Evolutionary conservation across 2,113 vertebrate genomes (phyloP).

Genomic region (Anser brachyrhynchus): DNA sequence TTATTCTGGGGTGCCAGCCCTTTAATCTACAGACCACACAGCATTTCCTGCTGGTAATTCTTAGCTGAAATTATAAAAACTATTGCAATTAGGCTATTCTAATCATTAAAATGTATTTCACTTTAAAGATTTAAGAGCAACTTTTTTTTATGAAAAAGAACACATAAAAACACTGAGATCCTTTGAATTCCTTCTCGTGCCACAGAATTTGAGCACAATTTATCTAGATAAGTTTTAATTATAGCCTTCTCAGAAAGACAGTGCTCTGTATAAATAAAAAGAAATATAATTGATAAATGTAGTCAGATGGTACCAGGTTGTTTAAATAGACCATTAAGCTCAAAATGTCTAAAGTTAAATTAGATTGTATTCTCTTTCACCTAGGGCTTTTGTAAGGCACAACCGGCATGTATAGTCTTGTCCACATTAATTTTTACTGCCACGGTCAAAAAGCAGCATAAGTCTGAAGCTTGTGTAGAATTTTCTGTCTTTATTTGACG

Average conservation of each 20-base stretch:
- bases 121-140: slow-evolving; percentile 25
- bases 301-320: slow-evolving; percentile 57
- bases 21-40: neutral
- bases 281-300: slow-evolving; percentile 70
- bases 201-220: slow-evolving; percentile 37
- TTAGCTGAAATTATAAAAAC: slow-evolving; percentile 30
- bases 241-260: slow-evolving; percentile 48
- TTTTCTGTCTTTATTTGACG: slow-evolving; percentile 74
- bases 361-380: slow-evolving; percentile 61
- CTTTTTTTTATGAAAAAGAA: neutral
- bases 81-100: slow-evolving; percentile 39
- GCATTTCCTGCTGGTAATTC: slow-evolving; percentile 15
- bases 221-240: slow-evolving; percentile 66
- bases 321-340: slow-evolving; percentile 67
- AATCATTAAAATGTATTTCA: slow-evolving; percentile 47
- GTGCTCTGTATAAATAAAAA: slow-evolving; percentile 53
- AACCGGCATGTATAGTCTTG: slow-evolving; percentile 71
- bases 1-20: neutral
- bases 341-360: slow-evolving; percentile 69
- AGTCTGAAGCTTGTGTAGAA: slow-evolving; percentile 68
- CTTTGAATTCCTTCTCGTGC: neutral
- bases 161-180: neutral
- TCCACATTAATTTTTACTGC: slow-evolving; percentile 75
- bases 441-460: slow-evolving; percentile 68
- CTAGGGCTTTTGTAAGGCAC: slow-evolving; percentile 61